Base-by-base conservation (phyloP, 1,140 invertebrate genomes). In the Agraylea sexmaculata region DNA sequence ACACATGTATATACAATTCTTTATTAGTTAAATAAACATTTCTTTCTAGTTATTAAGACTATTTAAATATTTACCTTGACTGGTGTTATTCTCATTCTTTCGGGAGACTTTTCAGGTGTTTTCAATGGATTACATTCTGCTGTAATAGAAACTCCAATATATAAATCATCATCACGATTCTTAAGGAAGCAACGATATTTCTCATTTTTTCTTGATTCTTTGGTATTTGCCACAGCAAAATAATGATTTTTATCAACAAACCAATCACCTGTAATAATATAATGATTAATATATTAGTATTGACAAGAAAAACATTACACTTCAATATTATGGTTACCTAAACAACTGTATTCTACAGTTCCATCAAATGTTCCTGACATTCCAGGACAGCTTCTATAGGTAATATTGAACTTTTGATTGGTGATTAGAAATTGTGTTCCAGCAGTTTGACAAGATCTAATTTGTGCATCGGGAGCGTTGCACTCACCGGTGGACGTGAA, bases 401-500 rank as follows among this genome's bases (percentile, higher is more conserved):
- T 91, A 40, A 97, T 91, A 51, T 89, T 87, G 51, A 97, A 97
- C 54, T 95, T 92, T 58, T 96, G 87, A 68, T 97, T 98, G 19
- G 90, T 87, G 47, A 95, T 94, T 27, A 93, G 77, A 62, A 93
- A 94, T 59, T 94, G 86, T 10, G 89, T 91, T 42, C 92, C 93
- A 22, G 92, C 87, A 10, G 83, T 87, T 66, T 97, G 93, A 66
- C 93, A 98, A 0, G 92, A 94, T 52, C 76, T 77, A 45, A 98
- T 91, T 51, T 83, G 77, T 4, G 85, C 87, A 60, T 92, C 86
- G 1, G 80, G 80, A 60, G 89, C 66, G 51, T 77, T 75, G 56
- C 89, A 94, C 59, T 92, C 88, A 19, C 89, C 88, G 18, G 87
- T 90, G 54, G 91, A 93, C 43, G 87, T 74, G 55, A 87, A 90